Evolutionary conservation across 2,888 invertebrate species (phyloP).

Genomic region (Caenorhabditis sp.): DNA sequence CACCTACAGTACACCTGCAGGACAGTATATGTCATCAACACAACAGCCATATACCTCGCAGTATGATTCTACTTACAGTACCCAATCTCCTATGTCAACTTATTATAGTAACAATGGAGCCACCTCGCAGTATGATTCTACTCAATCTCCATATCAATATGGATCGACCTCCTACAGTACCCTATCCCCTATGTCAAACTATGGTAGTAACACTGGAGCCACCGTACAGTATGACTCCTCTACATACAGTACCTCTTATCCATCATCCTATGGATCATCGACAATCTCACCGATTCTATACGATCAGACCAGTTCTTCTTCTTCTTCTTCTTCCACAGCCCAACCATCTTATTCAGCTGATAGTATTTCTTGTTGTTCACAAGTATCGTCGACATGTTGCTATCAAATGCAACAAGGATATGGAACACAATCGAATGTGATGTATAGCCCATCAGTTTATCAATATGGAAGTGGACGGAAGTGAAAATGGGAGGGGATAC

Average conservation of each 20-base stretch:
- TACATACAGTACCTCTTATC: constrained; percentile 11
- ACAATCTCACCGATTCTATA: neutral
- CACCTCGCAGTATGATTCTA: neutral
- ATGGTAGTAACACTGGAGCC: neutral
- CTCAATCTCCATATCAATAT: neutral
- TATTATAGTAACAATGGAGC: too few species aligned
- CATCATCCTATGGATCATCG: constrained; percentile 5
- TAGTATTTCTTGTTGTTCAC: constrained; percentile 42
- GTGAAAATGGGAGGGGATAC: too few species aligned
- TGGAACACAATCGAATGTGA: constrained; percentile 6
- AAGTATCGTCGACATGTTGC: constrained; percentile 44
- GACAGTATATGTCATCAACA: neutral
- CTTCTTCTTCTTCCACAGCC: neutral
- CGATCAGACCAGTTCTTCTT: neutral
- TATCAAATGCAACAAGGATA: constrained; percentile 38
- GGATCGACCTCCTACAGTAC: constrained; percentile 7
- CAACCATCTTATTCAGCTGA: constrained; percentile 15
- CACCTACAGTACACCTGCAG: neutral
- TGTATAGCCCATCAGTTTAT: constrained; percentile 32
- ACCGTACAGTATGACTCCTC: constrained; percentile 4
- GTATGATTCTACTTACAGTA: too few species aligned
- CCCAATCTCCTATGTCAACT: too few species aligned
- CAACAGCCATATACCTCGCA: neutral
- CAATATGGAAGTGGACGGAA: constrained; percentile 28
- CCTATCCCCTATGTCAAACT: neutral